Conservation (phyloP, 2,888 invertebrate species). For the Lutraria lutraria region DNA sequence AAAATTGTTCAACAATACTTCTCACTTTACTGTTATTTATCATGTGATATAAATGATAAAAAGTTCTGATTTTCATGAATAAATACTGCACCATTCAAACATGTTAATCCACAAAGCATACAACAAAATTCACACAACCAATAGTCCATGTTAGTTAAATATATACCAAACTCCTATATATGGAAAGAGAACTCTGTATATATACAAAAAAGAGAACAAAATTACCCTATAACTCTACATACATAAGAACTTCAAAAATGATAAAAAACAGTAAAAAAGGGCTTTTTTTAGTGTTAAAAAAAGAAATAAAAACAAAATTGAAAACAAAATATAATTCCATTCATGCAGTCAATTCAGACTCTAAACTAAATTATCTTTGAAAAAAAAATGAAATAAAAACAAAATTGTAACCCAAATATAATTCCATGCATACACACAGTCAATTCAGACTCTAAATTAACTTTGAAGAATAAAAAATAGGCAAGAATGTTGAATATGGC, state of each 20-base stretch:
- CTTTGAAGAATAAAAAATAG: constrained; percentile 21
- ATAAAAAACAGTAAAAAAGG: not conserved
- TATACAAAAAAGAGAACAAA: constrained; percentile 16
- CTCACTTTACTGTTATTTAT: no score
- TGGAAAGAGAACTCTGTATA: constrained; percentile 42
- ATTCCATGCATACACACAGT: not conserved
- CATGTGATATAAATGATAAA: not conserved
- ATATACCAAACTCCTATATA: constrained; percentile 40
- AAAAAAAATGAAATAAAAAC: constrained; percentile 12
- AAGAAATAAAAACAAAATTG: not conserved
- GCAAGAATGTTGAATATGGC: constrained; percentile 46
- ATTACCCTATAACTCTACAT: constrained; percentile 39
- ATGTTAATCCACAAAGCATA: constrained; percentile 36
- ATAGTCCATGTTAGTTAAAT: constrained; percentile 45
- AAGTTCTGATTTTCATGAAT: constrained; percentile 11
- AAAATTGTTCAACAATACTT: not conserved
- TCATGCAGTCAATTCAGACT: not conserved
- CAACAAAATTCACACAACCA: constrained; percentile 39
- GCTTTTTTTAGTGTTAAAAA: not conserved
- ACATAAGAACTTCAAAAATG: constrained; percentile 10
- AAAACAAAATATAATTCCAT: not conserved
- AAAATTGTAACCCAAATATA: not conserved
- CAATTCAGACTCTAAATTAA: not conserved
- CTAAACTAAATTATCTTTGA: constrained; percentile 3
- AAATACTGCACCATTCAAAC: constrained; percentile 21